phyloP scores from a whole-genome alignment of 1,140 invertebrate genomes.

The Hirudo medicinalis region DNA sequence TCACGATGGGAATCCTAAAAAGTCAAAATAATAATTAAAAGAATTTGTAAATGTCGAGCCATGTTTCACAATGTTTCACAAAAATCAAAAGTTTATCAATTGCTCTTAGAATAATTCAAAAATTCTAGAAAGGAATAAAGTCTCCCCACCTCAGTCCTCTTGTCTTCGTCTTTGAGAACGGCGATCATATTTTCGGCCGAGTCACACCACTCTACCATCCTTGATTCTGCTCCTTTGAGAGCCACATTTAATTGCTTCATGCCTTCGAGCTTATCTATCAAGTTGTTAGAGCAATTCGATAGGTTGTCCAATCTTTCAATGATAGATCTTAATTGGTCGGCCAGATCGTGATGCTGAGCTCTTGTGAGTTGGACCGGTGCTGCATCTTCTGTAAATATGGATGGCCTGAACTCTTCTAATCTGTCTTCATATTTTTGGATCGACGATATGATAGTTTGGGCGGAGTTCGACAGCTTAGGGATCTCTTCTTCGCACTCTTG shows the following conservation, averaged over 20 bases:
- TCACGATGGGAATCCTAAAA: not conserved
- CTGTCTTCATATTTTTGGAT: slow-evolving; percentile 8
- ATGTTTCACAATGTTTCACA: no score
- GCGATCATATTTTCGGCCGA: not conserved
- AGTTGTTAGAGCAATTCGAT: not conserved
- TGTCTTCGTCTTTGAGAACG: not conserved
- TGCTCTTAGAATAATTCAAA: no score
- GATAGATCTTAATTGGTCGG: slow-evolving; percentile 1
- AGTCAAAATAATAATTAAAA: no score
- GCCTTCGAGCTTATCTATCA: not conserved
- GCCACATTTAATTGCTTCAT: not conserved
- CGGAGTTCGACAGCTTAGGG: not conserved
- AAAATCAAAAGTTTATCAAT: no score
- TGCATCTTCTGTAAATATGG: not conserved
- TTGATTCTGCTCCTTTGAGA: not conserved
- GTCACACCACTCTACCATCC: not conserved
- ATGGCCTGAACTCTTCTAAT: not conserved
- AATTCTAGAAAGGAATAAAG: no score
- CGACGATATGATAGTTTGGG: slow-evolving; percentile 1
- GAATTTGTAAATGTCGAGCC: no score
- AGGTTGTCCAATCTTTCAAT: slow-evolving; percentile 4
- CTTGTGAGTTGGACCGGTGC: not conserved
- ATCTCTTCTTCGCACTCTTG: not conserved
- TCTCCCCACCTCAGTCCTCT: not conserved
- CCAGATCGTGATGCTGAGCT: not conserved